Percentiles rank a stretch among this genome's conserved stretches.
These are phyloP conservation scores for Altica lythri DNA, from an alignment of 2,888 invertebrate genomes.

Conservation along the genomic window DNA sequence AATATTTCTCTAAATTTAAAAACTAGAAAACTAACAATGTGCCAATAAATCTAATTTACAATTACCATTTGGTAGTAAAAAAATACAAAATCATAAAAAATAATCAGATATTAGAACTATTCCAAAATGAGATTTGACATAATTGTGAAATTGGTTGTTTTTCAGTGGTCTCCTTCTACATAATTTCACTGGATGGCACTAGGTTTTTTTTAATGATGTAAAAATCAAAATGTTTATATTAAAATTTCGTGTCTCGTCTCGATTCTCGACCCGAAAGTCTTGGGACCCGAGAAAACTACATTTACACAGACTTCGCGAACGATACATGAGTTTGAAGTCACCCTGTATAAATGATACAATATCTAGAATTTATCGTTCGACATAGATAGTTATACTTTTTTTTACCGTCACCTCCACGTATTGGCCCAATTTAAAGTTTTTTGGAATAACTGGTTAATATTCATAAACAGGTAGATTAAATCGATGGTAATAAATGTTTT, in stretches of 20 bases:
- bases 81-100: too few relatives aligned
- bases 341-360: neutral
- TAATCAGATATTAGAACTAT: too few relatives aligned
- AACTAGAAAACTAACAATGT: too few relatives aligned
- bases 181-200: too few relatives aligned
- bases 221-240: neutral
- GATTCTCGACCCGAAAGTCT: neutral
- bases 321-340: neutral
- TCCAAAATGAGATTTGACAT: too few relatives aligned
- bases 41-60: too few relatives aligned
- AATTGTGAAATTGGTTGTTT: too few relatives aligned
- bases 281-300: neutral
- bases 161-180: too few relatives aligned
- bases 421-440: conserved; percentile 14
- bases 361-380: conserved; percentile 2
- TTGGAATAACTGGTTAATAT: neutral
- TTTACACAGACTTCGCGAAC: too few relatives aligned
- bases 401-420: conserved; percentile 13
- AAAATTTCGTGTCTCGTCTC: neutral
- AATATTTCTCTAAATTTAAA: too few relatives aligned
- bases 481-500: conserved; percentile 9
- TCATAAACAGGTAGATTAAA: neutral
- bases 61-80: too few relatives aligned
- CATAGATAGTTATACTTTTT: neutral
- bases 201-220: too few relatives aligned